A percentile compares a stretch with the other conserved stretches of the same genome.
Evolutionary conservation across 2,797 vertebrate species (phyloP).

Genomic region (Lacerta viridis): DNA sequence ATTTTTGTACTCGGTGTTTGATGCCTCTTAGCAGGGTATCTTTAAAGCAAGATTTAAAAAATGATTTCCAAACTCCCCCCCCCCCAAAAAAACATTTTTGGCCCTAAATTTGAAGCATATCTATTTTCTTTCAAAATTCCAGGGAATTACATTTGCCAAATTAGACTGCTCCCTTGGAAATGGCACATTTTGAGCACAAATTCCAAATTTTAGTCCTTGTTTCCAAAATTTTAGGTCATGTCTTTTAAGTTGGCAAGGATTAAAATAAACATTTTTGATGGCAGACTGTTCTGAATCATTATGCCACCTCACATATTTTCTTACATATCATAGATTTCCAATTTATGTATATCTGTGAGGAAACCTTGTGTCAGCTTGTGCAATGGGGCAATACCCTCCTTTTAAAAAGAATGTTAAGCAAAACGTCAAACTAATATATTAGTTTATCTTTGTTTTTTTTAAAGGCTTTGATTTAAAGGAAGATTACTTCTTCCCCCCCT

Average conservation of each 20-base stretch:
- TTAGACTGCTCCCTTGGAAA: conserved; percentile 57
- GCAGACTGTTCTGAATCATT: not conserved
- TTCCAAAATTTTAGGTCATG: conserved; percentile 18
- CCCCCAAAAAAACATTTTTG: conserved; percentile 17
- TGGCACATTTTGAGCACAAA: conserved; percentile 35
- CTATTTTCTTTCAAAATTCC: conserved; percentile 42
- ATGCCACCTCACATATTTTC: not conserved
- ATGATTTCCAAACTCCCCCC: conserved; percentile 38
- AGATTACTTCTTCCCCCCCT: conserved; percentile 51
- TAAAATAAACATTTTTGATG: conserved; percentile 48
- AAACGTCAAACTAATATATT: not conserved
- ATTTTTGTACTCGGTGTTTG: conserved; percentile 72
- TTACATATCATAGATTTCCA: not conserved
- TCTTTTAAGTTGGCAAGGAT: conserved; percentile 30
- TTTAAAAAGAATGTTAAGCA: conserved; percentile 19
- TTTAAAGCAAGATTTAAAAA: conserved; percentile 74
- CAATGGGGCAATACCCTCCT: conserved; percentile 31
- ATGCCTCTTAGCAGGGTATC: conserved; percentile 78
- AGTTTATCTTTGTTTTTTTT: conserved; percentile 35
- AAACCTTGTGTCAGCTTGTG: not conserved
- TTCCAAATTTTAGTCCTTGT: conserved; percentile 52
- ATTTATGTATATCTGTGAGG: not conserved
- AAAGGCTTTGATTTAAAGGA: conserved; percentile 47
- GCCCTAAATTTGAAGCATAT: conserved; percentile 51
- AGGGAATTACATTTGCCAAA: conserved; percentile 50